Evolutionary conservation across 2,797 vertebrate species (phyloP), one percentile per base, ranked within the genome.

Genomic region (Gymnodraco acuticeps): DNA sequence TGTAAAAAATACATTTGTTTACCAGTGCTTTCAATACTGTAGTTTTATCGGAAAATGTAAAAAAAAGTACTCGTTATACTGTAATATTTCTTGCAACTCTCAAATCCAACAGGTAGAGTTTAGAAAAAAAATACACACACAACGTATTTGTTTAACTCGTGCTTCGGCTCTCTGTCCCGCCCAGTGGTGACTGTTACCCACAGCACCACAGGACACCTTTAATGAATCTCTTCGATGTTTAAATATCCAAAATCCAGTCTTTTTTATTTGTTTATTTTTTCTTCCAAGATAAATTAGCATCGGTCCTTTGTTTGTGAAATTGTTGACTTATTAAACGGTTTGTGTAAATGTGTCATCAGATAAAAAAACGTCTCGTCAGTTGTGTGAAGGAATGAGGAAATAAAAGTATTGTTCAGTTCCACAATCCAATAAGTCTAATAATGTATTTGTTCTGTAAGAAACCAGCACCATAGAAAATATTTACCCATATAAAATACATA

Each of bases 361-460:
- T 1, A n/a, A 43, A 52, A 7, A 31, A 31, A 14, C 2, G 23
- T 13, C 10, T 27, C 31, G 33, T 27, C 4, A 17, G 4, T 14
- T 10, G 13, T 16, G 19, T 17, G 17, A 58, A 46, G 10, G 13
- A 20, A 15, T 5, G 19, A 1, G 5, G 23, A 5, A 55, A 38
- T 54, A 54, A 4, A 13, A 17, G 16, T 60, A 71, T 15, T 0
- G 14, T 43, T 20, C n/a, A 60, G 42, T 47, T 54, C 6, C 62
- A 54, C 45, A 27, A 41, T 4, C 3, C 10, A 9, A 16, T 38
- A 8, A 50, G 4, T 62, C 1, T 11, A 42, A 76, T 66, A 59
- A 73, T 77, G 79, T 81, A 87, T 87, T 86, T 80, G 43, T 50
- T 77, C 64, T 56, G 0, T 45, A 69, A 61, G 55, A 73, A 70